Evolutionary conservation across 2,797 vertebrate species (phyloP), one percentile per base, ranked within the genome.

Genomic region (Nyctalus aviator): DNA sequence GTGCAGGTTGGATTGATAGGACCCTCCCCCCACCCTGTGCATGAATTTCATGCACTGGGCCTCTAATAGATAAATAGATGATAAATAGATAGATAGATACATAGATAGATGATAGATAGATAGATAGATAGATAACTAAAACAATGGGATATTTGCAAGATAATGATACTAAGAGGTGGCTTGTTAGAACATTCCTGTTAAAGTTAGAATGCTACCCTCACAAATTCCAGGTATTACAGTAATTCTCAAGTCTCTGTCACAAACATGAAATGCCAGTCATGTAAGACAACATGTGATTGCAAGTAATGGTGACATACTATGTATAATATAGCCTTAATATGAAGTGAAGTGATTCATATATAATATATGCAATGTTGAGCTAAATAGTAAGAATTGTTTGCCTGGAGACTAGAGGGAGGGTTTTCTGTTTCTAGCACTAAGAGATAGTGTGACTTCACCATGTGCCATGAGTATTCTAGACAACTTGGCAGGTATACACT

Each of bases 361-460:
- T 57, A 73, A 71, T 50, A 20, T 21, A 82, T 53, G 25, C 57
- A 89, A 91, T 73, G 11, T 12, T 30, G 15, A 92, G 21, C 14
- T 93, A 88, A 92, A 84, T 3, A 84, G 27, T 71, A 78, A 77
- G 41, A 93, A 72, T 76, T 84, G 3, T 71, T n/a, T n/a, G n/a
- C n/a, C n/a, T n/a, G n/a, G n/a, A n/a, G n/a, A n/a, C n/a, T n/a
- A n/a, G n/a, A n/a, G n/a, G n/a, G n/a, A n/a, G n/a, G n/a, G n/a
- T n/a, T n/a, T n/a, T 91, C 14, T 27, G 23, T 88, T 21, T 77
- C 41, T 14, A 71, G 8, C 15, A 25, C 8, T 32, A 71, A 88
- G 48, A 90, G 50, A 72, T 94, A 92, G 21, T 59, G 7, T 90
- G n/a, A 94, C 48, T 81, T 90, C 5, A 92, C 35, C 59, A 71